Percentiles rank a stretch among this genome's conserved stretches.
phyloP scores from a whole-genome alignment of 2,113 vertebrate genomes.

The Alethe diademata region DNA sequence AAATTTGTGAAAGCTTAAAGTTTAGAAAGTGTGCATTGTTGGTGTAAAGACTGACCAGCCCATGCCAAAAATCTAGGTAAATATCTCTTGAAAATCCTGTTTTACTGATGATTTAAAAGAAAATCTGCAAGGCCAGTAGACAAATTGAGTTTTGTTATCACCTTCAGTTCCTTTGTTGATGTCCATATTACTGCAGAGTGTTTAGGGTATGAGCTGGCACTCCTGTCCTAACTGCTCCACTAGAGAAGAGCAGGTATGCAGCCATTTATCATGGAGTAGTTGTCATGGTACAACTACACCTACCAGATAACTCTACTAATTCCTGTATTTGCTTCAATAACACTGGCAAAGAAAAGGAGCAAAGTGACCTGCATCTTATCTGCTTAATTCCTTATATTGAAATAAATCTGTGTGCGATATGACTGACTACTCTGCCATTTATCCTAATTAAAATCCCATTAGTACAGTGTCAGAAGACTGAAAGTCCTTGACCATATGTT shows the following conservation, averaged over 20 bases:
- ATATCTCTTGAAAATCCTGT: not conserved
- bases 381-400: not conserved
- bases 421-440: constrained; percentile 33
- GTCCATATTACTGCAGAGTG: not conserved
- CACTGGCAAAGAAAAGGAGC: not conserved
- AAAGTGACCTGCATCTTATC: not conserved
- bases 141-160: not conserved
- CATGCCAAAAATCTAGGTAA: not conserved
- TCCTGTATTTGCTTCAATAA: not conserved
- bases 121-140: not conserved
- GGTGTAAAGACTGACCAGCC: not conserved
- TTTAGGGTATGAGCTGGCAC: not conserved
- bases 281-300: not conserved
- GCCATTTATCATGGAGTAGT: not conserved
- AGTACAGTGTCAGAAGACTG: not conserved
- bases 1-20: not conserved
- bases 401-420: not conserved
- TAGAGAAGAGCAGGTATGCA: not conserved
- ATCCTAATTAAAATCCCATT: constrained; percentile 51
- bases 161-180: not conserved
- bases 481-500: constrained; percentile 10
- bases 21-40: not conserved
- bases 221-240: not conserved
- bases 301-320: not conserved
- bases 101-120: not conserved